Percentiles rank a stretch among this genome's conserved stretches.
Evolutionary conservation across 2,888 invertebrate species (phyloP).

Genomic region (Callinectes sapidus): DNA sequence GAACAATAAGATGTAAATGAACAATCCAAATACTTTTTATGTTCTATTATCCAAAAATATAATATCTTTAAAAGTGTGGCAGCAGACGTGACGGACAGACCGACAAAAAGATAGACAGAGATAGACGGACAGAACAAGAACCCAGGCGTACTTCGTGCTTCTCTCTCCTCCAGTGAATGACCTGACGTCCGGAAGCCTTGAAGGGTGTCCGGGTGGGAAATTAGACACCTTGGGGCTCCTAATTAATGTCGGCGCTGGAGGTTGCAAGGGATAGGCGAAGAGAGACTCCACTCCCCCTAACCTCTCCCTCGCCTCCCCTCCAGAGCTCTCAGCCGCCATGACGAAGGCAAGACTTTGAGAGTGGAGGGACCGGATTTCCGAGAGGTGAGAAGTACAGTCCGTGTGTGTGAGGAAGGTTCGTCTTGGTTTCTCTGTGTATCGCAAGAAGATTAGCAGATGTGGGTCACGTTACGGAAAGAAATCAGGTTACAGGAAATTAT

Average conservation of each 20-base stretch:
- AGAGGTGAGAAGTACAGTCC: background rate
- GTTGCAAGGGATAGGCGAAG: background rate
- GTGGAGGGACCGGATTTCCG: background rate
- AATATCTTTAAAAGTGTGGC: background rate
- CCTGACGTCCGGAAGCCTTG: background rate
- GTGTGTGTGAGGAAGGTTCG: background rate
- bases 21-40: background rate
- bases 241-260: background rate
- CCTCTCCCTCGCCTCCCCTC: too few relatives aligned
- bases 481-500: background rate
- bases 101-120: background rate
- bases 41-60: background rate
- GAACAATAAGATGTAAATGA: too few relatives aligned
- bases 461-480: background rate
- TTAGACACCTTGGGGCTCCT: constrained; percentile 12
- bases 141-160: background rate
- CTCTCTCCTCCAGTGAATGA: constrained; percentile 7
- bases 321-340: background rate
- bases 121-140: background rate
- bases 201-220: constrained; percentile 26
- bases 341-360: background rate
- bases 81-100: background rate
- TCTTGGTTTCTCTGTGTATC: background rate
- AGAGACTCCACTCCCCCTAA: background rate
- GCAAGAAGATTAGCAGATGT: background rate